Percentiles rank a stretch among this genome's conserved stretches.
Evolutionary conservation across 1,140 invertebrate species (phyloP).

Genomic region (Papilio helenus): DNA sequence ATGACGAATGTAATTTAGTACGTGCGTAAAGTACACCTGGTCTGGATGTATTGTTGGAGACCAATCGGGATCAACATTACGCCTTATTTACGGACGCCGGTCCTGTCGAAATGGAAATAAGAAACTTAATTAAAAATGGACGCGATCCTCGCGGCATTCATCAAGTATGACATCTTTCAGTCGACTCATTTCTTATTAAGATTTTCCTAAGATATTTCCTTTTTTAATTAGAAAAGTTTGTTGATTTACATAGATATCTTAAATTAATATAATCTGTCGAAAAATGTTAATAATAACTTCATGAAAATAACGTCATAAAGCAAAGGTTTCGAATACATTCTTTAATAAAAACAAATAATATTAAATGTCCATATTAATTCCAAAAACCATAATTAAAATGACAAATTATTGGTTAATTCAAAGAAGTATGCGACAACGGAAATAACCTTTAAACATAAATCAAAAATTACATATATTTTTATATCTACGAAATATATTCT

Average conservation of each 20-base stretch:
- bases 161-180: constrained; percentile 28
- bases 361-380: no score
- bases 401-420: no score
- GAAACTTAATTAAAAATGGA: constrained; percentile 48
- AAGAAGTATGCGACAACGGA: no score
- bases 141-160: constrained; percentile 34
- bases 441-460: no score
- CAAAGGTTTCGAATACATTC: no score
- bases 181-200: constrained; percentile 7
- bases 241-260: neutral
- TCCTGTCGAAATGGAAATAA: constrained; percentile 18
- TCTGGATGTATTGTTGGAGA: constrained; percentile 37
- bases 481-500: no score
- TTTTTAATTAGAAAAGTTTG: neutral
- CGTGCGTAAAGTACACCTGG: constrained; percentile 46
- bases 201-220: neutral
- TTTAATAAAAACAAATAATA: no score
- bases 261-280: neutral
- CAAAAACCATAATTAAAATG: no score
- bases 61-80: constrained; percentile 40
- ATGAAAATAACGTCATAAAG: no score
- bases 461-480: no score
- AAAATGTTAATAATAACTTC: no score
- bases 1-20: constrained; percentile 48
- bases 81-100: constrained; percentile 42